These are phyloP conservation scores for Mesaphorura yosii DNA, from an alignment of 1,140 invertebrate species.

Conservation along the genomic window DNA sequence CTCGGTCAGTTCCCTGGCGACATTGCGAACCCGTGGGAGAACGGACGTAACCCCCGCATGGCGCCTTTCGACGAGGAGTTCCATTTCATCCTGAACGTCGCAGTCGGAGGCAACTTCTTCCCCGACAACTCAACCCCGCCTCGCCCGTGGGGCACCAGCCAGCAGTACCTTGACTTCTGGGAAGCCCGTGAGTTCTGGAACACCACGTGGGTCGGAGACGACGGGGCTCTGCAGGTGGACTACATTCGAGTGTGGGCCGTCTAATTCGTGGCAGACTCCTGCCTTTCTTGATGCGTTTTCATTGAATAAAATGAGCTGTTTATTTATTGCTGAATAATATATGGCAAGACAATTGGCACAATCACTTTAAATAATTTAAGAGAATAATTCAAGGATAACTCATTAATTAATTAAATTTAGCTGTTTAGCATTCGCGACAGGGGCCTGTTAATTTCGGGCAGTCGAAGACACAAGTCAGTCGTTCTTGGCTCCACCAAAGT, in stretches of 20 bases:
- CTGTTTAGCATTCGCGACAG: too few relatives aligned
- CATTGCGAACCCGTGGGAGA: constrained; percentile 11
- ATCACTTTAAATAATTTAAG: too few relatives aligned
- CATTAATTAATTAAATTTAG: too few relatives aligned
- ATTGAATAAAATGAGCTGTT: too few relatives aligned
- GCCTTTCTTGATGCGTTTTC: too few relatives aligned
- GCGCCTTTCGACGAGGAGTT: constrained; percentile 18
- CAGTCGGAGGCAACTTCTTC: constrained; percentile 14
- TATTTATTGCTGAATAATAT: too few relatives aligned
- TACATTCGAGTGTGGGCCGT: constrained; percentile 47
- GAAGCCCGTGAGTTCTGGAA: not conserved
- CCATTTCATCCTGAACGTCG: constrained; percentile 20
- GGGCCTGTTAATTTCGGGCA: too few relatives aligned
- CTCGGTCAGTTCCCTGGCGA: not conserved
- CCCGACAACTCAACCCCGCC: not conserved
- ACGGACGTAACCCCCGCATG: not conserved
- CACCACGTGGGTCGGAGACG: constrained; percentile 33
- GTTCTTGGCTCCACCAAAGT: too few relatives aligned
- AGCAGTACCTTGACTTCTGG: not conserved
- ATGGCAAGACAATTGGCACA: too few relatives aligned
- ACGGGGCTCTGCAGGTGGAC: constrained; percentile 46
- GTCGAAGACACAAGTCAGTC: too few relatives aligned
- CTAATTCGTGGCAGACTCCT: constrained; percentile 36
- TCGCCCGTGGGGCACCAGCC: constrained; percentile 1
- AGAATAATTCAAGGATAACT: too few relatives aligned